A percentile compares a stretch with the other conserved stretches of the same genome.
Evolutionary conservation across 2,888 invertebrate genomes (phyloP).

Genomic region (Sphinx pinastri): DNA sequence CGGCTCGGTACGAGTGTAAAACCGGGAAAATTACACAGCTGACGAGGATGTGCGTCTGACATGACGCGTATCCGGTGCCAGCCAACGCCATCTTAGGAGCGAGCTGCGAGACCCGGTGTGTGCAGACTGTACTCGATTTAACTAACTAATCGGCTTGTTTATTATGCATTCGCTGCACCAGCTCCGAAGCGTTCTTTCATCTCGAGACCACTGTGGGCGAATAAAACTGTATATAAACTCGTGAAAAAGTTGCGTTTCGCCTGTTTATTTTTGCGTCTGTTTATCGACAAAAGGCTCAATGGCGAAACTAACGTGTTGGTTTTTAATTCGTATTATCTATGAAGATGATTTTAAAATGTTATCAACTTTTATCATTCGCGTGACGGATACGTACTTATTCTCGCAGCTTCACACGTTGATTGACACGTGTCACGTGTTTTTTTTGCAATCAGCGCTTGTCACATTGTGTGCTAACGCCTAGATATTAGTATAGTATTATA

Average conservation of each 20-base stretch:
- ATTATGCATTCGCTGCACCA: slow-evolving; percentile 36
- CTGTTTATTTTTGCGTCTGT: slow-evolving; percentile 10
- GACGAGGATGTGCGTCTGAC: slow-evolving; percentile 76
- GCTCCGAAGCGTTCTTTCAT: slow-evolving; percentile 7
- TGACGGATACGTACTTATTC: neutral
- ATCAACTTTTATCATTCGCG: slow-evolving; percentile 12
- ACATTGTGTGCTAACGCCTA: too few species aligned
- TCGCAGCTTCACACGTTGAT: too few species aligned
- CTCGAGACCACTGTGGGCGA: slow-evolving; percentile 19
- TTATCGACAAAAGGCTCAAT: neutral
- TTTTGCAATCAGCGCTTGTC: too few species aligned
- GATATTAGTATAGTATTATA: too few species aligned
- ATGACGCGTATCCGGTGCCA: slow-evolving; percentile 71
- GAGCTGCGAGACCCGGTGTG: slow-evolving; percentile 49
- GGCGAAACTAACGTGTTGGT: neutral
- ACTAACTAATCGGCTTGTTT: slow-evolving; percentile 50
- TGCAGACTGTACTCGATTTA: slow-evolving; percentile 53
- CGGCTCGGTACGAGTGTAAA: slow-evolving; percentile 54
- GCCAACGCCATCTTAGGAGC: slow-evolving; percentile 62
- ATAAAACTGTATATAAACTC: slow-evolving; percentile 29
- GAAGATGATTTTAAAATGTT: neutral
- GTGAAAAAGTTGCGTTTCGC: slow-evolving; percentile 14
- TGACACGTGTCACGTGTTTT: too few species aligned
- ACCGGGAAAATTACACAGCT: slow-evolving; percentile 67
- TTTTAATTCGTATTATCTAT: slow-evolving; percentile 11